Base-by-base conservation (phyloP, 2,888 invertebrate genomes). In the Octodonta nipae region DNA sequence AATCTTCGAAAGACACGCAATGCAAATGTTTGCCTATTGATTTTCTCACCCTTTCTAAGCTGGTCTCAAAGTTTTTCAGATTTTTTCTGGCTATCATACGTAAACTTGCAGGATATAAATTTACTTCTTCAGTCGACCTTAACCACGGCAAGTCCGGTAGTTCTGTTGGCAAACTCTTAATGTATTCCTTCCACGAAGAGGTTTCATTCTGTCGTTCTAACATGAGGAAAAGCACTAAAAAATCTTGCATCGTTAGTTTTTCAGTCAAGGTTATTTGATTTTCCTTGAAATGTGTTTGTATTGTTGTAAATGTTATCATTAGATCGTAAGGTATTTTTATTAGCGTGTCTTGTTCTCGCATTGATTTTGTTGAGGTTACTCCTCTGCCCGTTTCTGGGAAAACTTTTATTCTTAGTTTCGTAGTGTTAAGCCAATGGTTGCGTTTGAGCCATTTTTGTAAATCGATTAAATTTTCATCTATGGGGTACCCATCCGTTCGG, bases 351-450 rank as follows among this genome's bases (percentile, higher is more conserved):
- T 73, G 73, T 13, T 64, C 49, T 5, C 50, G 45, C 17, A 82
- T 64, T 25, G 56, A 58, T 43, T 58, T 64, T 47, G 68, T 71
- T 0, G 81, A 73, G 47, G 73, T 66, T 13, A 88, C 63, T 13
- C 88, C 88, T 34, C 87, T 69, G 5, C 85, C 86, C 4, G 83
- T 84, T 6, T 62, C 52, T 14, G 64, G 42, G 56, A 82, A 86
- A 34, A 66, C 49, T 5, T 69, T 66, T n/a, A 75, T 60, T 13
- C 60, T 58, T 12, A 82, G 56, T 37, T 69, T 65, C 10, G 66
- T 65, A 26, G 68, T 64, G 42, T 75, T 69, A 26, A 58, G 57
- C 67, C 78, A 73, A 30, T 69, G 68, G 39, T 58, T 50, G 14
- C n/a, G 12, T 13, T 60, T 52, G 38, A 75, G 58, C 73, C 73